Base-by-base conservation (phyloP, 2,113 vertebrate genomes). In the Platysternon megacephalum region DNA sequence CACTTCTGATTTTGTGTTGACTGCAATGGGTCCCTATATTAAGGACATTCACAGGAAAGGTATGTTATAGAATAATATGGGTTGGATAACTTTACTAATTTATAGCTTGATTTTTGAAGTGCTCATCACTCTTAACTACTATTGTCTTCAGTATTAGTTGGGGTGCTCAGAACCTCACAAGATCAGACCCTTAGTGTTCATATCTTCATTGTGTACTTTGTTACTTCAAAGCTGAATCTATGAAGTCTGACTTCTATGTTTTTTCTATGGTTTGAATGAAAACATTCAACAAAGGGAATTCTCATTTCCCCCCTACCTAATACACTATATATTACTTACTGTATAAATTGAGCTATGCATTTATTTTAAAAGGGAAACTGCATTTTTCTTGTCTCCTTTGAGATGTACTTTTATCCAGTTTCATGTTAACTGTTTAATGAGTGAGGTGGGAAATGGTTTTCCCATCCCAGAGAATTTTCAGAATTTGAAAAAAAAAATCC, bases 41-140 rank as follows among this genome's bases (percentile, higher is more conserved):
- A 99, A 99, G 48, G 99, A 99, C 86, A 99, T 99, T 96, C 98
- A 98, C 91, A 97, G 98, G 89, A 99, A 98, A 98, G 98, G 99
- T 99, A 97, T 6, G 96, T 7, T 51, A 42, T 79, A 82, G 86
- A 68, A 11, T 44, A 32, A 74, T 58, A 11, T 68, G 35, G 53
- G 42, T 13, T 82, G 58, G 56, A 32, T 82, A 24, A 85, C 52
- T 61, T 24, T 84, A 86, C 48, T 46, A 61, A 48, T 65, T 83
- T 79, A 92, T 72, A 84, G 42, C 49, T 82, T 61, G n/a, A 72
- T 9, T 32, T 78, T 56, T 53, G 39, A 55, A 39, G 24, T 35
- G 14, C 17, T 46, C 39, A 79, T n/a, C 79, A 68, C 35, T 42
- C 42, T 39, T 28, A 82, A 19, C 35, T 78, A 51, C 10, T 56